Evolutionary conservation across 1,140 invertebrate genomes (phyloP).

Genomic region (Sycophaga agraensis): DNA sequence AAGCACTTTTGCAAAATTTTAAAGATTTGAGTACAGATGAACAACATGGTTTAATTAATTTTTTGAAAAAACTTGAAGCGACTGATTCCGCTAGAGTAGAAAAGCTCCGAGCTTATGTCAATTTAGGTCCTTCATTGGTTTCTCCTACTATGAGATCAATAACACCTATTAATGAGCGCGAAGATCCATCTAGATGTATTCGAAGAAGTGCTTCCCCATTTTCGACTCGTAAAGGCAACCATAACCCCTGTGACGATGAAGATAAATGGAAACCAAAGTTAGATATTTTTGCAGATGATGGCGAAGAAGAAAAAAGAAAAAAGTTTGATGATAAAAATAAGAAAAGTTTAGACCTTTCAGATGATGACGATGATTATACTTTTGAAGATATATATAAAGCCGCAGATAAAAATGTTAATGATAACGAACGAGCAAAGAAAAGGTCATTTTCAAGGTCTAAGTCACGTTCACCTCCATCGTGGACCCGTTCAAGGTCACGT

Average conservation of each 20-base stretch:
- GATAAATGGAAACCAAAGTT: constrained; percentile 51
- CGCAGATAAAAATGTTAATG: constrained; percentile 63
- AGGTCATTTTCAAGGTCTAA: constrained; percentile 38
- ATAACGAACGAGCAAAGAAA: constrained; percentile 55
- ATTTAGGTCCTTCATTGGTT: constrained; percentile 50
- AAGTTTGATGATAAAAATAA: constrained; percentile 42
- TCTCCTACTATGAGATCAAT: constrained; percentile 38
- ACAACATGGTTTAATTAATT: constrained; percentile 75
- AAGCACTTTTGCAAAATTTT: constrained; percentile 76
- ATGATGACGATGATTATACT: constrained; percentile 69
- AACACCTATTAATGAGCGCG: constrained; percentile 26
- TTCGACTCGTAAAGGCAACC: constrained; percentile 47
- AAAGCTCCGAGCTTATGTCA: constrained; percentile 67
- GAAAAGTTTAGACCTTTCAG: constrained; percentile 54
- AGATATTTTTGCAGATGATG: constrained; percentile 55
- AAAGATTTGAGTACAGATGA: constrained; percentile 74
- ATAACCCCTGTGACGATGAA: constrained; percentile 53
- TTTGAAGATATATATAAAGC: constrained; percentile 70
- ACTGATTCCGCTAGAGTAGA: constrained; percentile 72
- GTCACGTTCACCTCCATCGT: constrained; percentile 36
- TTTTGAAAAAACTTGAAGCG: constrained; percentile 74
- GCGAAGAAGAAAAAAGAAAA: constrained; percentile 45
- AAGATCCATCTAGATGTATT: constrained; percentile 23
- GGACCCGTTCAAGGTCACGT: constrained; percentile 50
- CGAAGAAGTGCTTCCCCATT: constrained; percentile 52